A percentile compares a stretch with the other conserved stretches of the same genome.
Conservation (phyloP, 2,797 vertebrate species). For the Dryobates pubescens region DNA sequence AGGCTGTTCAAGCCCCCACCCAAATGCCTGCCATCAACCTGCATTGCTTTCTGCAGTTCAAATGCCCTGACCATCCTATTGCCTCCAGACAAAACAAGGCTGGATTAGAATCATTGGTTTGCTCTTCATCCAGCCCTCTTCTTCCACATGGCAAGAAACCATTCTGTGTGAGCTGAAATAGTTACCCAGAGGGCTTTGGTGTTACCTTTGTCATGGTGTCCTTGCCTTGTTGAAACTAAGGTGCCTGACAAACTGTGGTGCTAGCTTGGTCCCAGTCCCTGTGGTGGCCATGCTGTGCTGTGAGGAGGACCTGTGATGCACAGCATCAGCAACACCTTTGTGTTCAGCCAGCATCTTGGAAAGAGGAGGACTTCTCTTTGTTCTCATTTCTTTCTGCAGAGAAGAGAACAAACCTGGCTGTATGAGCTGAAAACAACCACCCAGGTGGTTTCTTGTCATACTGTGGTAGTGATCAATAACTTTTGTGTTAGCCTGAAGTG, state of each 20-base stretch:
- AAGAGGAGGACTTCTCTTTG: neutral
- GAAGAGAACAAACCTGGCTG: neutral
- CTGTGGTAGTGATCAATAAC: neutral
- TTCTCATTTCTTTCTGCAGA: neutral
- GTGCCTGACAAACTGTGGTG: neutral
- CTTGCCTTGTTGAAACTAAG: neutral
- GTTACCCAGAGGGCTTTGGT: neutral
- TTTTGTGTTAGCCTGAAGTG: rapidly evolving
- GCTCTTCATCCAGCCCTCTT: neutral
- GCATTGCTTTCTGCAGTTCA: neutral
- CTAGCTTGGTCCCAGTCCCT: neutral
- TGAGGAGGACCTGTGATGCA: neutral
- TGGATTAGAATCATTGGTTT: neutral
- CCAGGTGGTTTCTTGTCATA: neutral
- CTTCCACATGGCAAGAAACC: neutral
- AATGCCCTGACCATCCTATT: neutral
- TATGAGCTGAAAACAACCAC: neutral
- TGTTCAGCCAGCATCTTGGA: neutral
- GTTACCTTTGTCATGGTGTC: neutral
- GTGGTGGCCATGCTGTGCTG: neutral
- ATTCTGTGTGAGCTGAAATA: neutral
- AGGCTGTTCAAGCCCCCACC: too few species aligned
- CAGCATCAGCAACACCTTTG: neutral
- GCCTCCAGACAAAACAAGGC: neutral
- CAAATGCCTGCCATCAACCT: neutral